A percentile compares a stretch with the other conserved stretches of the same genome.
Evolutionary conservation across 2,797 vertebrate species (phyloP).

Genomic region (Helostoma temminkii): DNA sequence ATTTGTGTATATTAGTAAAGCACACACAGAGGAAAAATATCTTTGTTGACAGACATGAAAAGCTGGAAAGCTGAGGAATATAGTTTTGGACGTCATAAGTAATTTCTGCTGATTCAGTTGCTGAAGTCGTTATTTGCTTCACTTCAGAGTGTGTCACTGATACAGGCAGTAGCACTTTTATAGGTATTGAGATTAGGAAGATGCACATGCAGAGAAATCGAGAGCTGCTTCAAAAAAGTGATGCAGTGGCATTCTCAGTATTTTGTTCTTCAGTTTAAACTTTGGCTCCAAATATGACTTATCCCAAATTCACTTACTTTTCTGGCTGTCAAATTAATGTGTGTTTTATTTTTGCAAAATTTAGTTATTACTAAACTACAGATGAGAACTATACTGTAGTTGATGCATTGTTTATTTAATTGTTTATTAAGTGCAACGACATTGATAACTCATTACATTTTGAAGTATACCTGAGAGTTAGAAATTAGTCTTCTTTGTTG

Average conservation of each 20-base stretch:
- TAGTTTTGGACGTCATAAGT: slow-evolving; percentile 49
- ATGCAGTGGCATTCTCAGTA: slow-evolving; percentile 38
- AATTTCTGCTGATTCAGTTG: slow-evolving; percentile 73
- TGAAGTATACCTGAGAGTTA: no score
- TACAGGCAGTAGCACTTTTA: slow-evolving; percentile 56
- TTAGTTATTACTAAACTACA: no score
- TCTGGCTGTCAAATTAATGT: not conserved
- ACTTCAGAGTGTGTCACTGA: slow-evolving; percentile 52
- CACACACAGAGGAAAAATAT: slow-evolving; percentile 11
- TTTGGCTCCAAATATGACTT: not conserved
- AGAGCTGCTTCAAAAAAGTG: slow-evolving; percentile 39
- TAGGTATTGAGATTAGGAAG: slow-evolving; percentile 59
- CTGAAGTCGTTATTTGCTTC: slow-evolving; percentile 70
- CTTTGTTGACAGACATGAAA: slow-evolving; percentile 47
- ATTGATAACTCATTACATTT: no score
- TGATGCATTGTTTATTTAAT: no score
- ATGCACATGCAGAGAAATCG: slow-evolving; percentile 20
- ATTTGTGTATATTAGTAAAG: slow-evolving; percentile 14
- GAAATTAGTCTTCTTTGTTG: no score
- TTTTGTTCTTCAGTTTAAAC: slow-evolving; percentile 35
- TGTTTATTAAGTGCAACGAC: no score
- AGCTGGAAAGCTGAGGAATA: slow-evolving; percentile 33
- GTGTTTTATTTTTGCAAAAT: no score
- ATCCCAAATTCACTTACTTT: not conserved
- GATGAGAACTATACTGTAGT: no score